A percentile compares a stretch with the other conserved stretches of the same genome.
These are phyloP conservation scores for Euplexia lucipara DNA, from an alignment of 2,888 invertebrate genomes.

Conservation along the genomic window DNA sequence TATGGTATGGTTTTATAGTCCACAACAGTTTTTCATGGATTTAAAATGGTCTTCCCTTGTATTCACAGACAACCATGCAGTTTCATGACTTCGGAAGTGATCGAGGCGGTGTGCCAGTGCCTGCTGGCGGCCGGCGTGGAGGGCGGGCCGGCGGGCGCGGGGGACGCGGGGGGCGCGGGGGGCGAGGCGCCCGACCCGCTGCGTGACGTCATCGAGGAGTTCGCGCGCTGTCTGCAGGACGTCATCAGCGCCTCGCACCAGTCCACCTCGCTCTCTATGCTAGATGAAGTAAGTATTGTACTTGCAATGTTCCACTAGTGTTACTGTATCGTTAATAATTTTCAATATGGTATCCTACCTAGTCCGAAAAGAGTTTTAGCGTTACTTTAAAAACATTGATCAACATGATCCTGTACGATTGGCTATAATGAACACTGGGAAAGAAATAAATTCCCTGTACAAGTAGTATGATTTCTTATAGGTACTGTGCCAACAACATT, in stretches of 20 bases:
- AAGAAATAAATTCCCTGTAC: neutral
- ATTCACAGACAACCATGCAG: constrained; percentile 94
- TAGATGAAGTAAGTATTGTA: constrained; percentile 65
- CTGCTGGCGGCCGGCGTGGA: constrained; percentile 98
- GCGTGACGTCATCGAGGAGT: constrained; percentile 96
- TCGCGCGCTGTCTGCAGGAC: constrained; percentile 98
- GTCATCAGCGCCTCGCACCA: constrained; percentile 92
- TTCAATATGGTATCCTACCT: too few species aligned
- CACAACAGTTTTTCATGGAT: too few species aligned
- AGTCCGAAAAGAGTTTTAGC: too few species aligned
- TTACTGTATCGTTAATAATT: too few species aligned
- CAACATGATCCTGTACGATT: too few species aligned
- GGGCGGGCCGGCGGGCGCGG: constrained; percentile 91
- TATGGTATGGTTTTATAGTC: too few species aligned
- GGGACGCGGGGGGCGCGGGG: constrained; percentile 80
- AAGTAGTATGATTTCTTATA: neutral
- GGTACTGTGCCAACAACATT: neutral
- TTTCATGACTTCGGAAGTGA: constrained; percentile 98
- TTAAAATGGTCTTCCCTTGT: neutral
- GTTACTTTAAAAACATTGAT: too few species aligned
- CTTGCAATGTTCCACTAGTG: too few species aligned
- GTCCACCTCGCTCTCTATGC: constrained; percentile 60
- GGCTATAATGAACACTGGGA: too few species aligned
- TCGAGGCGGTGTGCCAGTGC: constrained; percentile 99
- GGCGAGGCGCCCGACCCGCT: constrained; percentile 90